Percentiles rank a stretch among this genome's conserved stretches.
Conservation (phyloP, 2,888 invertebrate species). For the Morpho achilles region DNA sequence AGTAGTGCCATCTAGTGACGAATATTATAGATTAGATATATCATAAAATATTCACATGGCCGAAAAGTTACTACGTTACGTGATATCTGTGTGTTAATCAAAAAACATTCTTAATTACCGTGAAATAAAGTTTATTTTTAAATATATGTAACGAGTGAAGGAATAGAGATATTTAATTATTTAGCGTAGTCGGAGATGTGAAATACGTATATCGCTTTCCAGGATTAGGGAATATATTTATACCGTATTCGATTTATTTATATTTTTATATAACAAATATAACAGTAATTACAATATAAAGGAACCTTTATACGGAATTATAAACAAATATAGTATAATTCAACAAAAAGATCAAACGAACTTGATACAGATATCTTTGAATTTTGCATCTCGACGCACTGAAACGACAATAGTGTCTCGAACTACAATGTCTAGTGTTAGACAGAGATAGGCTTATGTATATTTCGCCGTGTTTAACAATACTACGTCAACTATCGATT, state of each 20-base stretch:
- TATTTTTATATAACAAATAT: slow-evolving; percentile 6
- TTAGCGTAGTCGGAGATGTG: slow-evolving; percentile 47
- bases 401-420: slow-evolving; percentile 22
- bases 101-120: slow-evolving; percentile 36
- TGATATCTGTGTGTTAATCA: slow-evolving; percentile 36
- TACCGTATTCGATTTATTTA: slow-evolving; percentile 22
- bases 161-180: slow-evolving; percentile 60
- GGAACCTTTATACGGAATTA: too few species aligned
- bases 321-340: slow-evolving; percentile 7
- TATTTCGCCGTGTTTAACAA: slow-evolving; percentile 14
- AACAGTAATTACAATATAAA: too few species aligned
- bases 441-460: slow-evolving; percentile 9
- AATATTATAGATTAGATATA: slow-evolving; percentile 28
- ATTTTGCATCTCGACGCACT: slow-evolving; percentile 7
- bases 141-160: slow-evolving; percentile 36
- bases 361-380: slow-evolving; percentile 3
- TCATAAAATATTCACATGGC: slow-evolving; percentile 58
- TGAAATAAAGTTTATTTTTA: slow-evolving; percentile 36
- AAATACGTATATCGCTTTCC: slow-evolving; percentile 49
- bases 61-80: slow-evolving; percentile 61
- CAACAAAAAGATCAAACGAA: slow-evolving; percentile 1
- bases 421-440: slow-evolving; percentile 9
- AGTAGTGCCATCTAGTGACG: slow-evolving; percentile 34
- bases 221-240: slow-evolving; percentile 32
- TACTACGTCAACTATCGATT: slow-evolving; percentile 25